phyloP scores from a whole-genome alignment of 2,113 vertebrate genomes.

The Anser brachyrhynchus region DNA sequence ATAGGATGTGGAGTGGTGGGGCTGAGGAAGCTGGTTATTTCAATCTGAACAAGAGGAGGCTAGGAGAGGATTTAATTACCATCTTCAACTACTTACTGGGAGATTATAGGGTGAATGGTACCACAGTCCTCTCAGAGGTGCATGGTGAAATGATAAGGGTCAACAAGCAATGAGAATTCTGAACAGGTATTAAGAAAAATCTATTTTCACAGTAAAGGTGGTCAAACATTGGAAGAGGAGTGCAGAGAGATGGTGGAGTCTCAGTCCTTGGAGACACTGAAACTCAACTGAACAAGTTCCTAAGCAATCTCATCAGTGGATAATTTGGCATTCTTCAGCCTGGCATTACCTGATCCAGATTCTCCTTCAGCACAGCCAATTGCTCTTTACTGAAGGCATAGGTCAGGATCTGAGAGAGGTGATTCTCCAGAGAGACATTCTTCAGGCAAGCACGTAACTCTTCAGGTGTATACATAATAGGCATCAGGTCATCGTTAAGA shows the following conservation, averaged over 20 bases:
- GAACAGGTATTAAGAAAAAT: neutral
- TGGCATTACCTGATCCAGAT: constrained; percentile 64
- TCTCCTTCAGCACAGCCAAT: constrained; percentile 47
- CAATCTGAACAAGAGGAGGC: neutral
- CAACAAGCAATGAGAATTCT: neutral
- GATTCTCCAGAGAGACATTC: neutral
- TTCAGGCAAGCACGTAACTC: constrained; percentile 64
- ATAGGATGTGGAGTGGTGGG: neutral
- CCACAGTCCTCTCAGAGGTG: neutral
- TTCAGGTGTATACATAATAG: neutral
- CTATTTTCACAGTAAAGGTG: neutral
- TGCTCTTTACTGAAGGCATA: constrained; percentile 68
- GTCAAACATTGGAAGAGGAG: neutral
- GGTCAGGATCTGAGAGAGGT: neutral
- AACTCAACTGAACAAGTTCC: neutral
- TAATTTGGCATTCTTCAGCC: neutral
- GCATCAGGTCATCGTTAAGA: neutral
- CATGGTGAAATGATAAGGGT: neutral
- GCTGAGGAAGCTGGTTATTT: neutral
- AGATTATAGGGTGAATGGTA: neutral
- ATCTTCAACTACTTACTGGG: neutral
- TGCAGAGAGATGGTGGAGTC: neutral
- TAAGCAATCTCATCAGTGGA: neutral
- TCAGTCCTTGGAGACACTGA: neutral
- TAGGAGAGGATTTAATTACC: neutral